phyloP scores from a whole-genome alignment of 2,113 vertebrate species.

The Tautogolabrus adspersus region DNA sequence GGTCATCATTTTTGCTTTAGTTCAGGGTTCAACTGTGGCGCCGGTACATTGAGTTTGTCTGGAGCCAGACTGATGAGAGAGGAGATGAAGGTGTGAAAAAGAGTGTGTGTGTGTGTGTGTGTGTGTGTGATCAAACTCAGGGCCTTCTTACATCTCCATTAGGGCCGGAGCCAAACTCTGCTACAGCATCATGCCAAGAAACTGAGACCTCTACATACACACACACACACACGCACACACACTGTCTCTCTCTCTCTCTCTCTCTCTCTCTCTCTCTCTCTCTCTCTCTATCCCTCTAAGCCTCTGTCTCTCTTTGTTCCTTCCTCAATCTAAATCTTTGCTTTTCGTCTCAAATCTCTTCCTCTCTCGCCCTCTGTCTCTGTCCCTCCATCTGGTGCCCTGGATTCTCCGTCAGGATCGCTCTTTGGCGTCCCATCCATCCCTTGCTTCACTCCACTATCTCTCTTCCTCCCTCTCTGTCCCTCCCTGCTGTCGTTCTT shows the following conservation, averaged over 20 bases:
- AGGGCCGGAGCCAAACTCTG: constrained; percentile 66
- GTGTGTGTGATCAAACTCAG: constrained; percentile 59
- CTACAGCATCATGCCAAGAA: constrained; percentile 70
- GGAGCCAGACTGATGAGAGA: constrained; percentile 44
- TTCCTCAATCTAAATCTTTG: constrained; percentile 51
- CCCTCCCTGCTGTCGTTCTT: constrained; percentile 36
- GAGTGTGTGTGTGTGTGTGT: constrained; percentile 27
- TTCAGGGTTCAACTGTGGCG: constrained; percentile 41
- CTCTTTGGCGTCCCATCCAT: constrained; percentile 44
- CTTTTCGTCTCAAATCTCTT: constrained; percentile 49
- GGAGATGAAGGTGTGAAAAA: constrained; percentile 34
- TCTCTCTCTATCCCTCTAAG: constrained; percentile 27
- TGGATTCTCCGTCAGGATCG: constrained; percentile 47
- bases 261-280: constrained; percentile 1
- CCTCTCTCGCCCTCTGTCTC: constrained; percentile 14
- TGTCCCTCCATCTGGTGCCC: constrained; percentile 61
- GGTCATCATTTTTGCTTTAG: background rate
- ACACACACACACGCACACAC: constrained; percentile 46
- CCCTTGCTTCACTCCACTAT: constrained; percentile 38
- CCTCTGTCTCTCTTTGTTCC: constrained; percentile 56
- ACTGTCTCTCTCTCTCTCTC: constrained; percentile 22
- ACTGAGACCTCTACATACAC: constrained; percentile 48
- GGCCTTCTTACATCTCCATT: constrained; percentile 73
- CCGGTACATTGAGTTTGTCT: constrained; percentile 45
- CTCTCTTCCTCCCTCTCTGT: constrained; percentile 38